Evolutionary conservation across 2,113 vertebrate genomes (phyloP).

Genomic region (Podiceps cristatus): DNA sequence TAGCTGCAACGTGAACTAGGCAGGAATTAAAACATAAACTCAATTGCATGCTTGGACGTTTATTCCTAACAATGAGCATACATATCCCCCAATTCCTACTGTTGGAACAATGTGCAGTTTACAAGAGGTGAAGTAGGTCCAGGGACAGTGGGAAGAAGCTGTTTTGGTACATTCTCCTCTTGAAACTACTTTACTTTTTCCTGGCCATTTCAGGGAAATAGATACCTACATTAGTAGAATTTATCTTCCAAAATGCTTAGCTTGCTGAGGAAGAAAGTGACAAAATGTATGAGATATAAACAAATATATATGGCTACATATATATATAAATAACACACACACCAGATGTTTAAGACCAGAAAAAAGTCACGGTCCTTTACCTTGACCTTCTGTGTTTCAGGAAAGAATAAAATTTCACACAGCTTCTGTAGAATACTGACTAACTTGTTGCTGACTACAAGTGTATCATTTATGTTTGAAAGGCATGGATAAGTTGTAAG

Average conservation of each 20-base stretch:
- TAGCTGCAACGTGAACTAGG: neutral
- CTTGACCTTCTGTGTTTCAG: neutral
- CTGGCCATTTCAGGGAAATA: neutral
- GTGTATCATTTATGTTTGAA: neutral
- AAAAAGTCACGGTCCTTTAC: neutral
- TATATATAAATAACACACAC: accelerated
- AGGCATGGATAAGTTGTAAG: neutral
- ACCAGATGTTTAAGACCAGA: neutral
- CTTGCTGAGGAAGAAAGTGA: neutral
- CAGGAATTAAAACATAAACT: neutral
- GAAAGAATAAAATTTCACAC: neutral
- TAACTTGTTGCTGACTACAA: neutral
- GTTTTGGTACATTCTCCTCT: neutral
- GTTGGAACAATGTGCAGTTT: neutral
- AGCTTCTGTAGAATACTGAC: neutral
- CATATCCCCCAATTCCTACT: neutral
- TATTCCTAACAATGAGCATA: neutral
- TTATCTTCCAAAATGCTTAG: neutral
- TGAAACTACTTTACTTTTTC: neutral
- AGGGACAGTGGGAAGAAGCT: neutral
- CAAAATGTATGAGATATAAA: neutral
- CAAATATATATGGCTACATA: neutral
- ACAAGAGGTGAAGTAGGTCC: neutral
- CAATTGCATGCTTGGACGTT: neutral
- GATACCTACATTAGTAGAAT: neutral